phyloP scores from a whole-genome alignment of 2,888 invertebrate species.

The Atethmia centrago region DNA sequence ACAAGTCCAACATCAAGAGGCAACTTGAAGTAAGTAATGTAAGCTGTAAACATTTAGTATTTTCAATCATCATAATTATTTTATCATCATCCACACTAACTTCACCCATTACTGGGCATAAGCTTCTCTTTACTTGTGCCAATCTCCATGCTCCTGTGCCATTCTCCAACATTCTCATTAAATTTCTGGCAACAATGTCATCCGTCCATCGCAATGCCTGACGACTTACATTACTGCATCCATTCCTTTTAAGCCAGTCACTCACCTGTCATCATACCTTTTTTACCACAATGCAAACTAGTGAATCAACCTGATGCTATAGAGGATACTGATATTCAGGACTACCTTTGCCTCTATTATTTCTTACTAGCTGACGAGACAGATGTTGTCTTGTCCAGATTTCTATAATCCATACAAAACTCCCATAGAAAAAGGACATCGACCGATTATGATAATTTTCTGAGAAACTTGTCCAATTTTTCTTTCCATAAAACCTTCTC shows the following conservation, averaged over 20 bases:
- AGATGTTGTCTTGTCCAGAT: not conserved
- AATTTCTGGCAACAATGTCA: not conserved
- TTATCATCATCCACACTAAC: slow-evolving; percentile 25
- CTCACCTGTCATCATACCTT: not conserved
- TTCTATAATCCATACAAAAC: too few species aligned
- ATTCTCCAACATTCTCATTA: not conserved
- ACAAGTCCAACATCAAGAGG: slow-evolving; percentile 99
- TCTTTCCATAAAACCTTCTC: too few species aligned
- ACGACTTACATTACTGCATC: not conserved
- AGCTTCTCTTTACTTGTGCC: slow-evolving; percentile 1
- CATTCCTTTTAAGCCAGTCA: not conserved
- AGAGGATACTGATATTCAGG: not conserved
- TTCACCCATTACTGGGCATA: not conserved
- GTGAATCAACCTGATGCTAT: not conserved
- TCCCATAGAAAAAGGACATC: not conserved
- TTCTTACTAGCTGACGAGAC: not conserved
- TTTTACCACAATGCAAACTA: not conserved
- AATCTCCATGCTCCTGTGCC: not conserved
- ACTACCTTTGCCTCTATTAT: not conserved
- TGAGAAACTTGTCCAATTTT: too few species aligned
- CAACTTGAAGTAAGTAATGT: slow-evolving; percentile 95
- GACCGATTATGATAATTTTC: not conserved
- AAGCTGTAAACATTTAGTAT: slow-evolving; percentile 55
- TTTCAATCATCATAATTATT: slow-evolving; percentile 29
- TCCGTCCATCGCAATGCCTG: not conserved